A percentile compares a stretch with the other conserved stretches of the same genome.
phyloP scores from a whole-genome alignment of 1,140 invertebrate genomes.

The Zaprionus nigranus region DNA sequence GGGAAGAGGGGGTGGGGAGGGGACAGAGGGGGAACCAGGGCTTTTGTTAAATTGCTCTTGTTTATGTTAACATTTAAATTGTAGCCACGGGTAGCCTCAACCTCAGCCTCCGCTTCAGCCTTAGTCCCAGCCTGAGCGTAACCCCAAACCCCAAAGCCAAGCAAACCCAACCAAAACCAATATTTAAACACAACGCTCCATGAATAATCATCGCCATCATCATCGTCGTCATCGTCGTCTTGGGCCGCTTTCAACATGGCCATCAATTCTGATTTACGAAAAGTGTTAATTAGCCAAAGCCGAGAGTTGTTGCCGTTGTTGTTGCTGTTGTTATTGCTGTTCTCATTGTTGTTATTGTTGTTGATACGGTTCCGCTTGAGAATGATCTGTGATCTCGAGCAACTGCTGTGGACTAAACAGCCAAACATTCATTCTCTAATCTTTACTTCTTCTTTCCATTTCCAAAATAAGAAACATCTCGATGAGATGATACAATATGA shows the following conservation, averaged over 20 bases:
- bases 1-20: neutral
- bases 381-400: conserved; percentile 19
- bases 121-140: neutral
- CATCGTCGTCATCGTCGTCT: conserved; percentile 52
- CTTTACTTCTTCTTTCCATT: too few relatives aligned
- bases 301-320: conserved; percentile 16
- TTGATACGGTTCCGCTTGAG: neutral
- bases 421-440: neutral
- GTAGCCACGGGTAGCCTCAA: conserved; percentile 75
- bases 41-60: conserved; percentile 84
- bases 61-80: conserved; percentile 84
- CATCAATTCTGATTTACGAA: conserved; percentile 81
- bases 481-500: neutral
- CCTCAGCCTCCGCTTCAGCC: conserved; percentile 32
- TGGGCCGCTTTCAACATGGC: conserved; percentile 72
- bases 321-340: neutral
- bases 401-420: conserved; percentile 1
- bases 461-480: neutral
- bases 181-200: conserved; percentile 79
- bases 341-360: neutral
- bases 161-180: conserved; percentile 73
- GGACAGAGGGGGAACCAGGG: conserved; percentile 10
- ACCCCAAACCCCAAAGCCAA: neutral
- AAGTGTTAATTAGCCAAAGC: conserved; percentile 77
- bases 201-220: conserved; percentile 73